A percentile compares a stretch with the other conserved stretches of the same genome.
These are phyloP conservation scores for Macaca nemestrina DNA, from an alignment of 2,113 vertebrate genomes.

Conservation along the genomic window DNA sequence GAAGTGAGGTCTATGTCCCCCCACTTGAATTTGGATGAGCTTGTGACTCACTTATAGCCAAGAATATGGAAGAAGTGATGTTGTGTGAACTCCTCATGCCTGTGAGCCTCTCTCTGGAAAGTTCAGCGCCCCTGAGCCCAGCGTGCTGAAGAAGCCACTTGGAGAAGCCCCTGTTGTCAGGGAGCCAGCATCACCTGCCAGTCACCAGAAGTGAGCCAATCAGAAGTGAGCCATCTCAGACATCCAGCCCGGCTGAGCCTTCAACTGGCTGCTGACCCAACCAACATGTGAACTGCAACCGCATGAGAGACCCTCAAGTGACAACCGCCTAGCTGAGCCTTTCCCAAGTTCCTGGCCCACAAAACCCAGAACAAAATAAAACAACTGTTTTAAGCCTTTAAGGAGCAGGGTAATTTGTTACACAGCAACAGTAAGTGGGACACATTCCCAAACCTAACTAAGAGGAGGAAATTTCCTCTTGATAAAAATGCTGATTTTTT, in stretches of 20 bases:
- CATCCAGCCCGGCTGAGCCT: neutral
- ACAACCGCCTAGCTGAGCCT: neutral
- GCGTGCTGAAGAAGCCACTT: neutral
- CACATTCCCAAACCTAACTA: neutral
- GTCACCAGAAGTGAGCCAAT: neutral
- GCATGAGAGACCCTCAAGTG: neutral
- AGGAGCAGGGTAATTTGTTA: neutral
- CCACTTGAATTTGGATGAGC: neutral
- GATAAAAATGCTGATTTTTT: neutral
- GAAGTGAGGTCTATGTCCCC: neutral
- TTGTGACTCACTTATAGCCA: neutral
- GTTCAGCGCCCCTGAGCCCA: neutral
- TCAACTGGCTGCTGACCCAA: neutral
- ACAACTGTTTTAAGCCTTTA: neutral
- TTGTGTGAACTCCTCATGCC: neutral
- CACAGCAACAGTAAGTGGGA: neutral
- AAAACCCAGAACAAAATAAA: neutral
- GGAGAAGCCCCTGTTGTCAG: neutral
- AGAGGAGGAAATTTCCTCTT: neutral
- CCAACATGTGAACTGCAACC: neutral
- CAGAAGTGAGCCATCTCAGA: neutral
- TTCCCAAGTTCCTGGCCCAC: neutral
- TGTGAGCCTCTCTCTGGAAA: neutral
- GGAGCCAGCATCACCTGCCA: neutral
- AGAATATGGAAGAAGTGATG: neutral